A percentile compares a stretch with the other conserved stretches of the same genome.
Evolutionary conservation across 2,888 invertebrate species (phyloP).

Genomic region (Hypomecis punctinalis): DNA sequence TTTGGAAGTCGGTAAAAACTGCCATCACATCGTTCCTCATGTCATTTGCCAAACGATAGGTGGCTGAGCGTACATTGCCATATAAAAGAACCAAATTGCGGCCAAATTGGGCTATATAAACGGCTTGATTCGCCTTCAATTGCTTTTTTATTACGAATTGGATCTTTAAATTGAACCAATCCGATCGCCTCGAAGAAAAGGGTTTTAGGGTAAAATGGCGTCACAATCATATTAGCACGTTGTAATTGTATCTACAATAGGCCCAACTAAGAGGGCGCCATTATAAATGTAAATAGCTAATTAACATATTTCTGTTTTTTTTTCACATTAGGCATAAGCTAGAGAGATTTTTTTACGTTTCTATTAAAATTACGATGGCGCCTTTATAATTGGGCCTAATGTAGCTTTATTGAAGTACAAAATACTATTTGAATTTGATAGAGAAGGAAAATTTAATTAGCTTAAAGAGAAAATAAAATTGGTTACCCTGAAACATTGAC

Average conservation of each 20-base stretch:
- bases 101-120: constrained; percentile 50
- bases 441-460: no score
- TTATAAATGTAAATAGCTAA: no score
- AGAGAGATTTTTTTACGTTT: no score
- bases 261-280: no score
- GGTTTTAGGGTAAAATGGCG: constrained; percentile 6
- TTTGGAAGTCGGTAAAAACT: no score
- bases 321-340: no score
- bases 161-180: constrained; percentile 34
- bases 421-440: no score
- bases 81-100: constrained; percentile 52
- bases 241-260: constrained; percentile 6
- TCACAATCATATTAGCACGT: constrained; percentile 1
- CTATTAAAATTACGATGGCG: no score
- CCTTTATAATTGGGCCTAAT: no score
- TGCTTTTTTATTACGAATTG: constrained; percentile 44
- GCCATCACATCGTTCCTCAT: constrained; percentile 23
- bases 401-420: no score
- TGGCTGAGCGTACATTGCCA: constrained; percentile 51
- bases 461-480: neutral
- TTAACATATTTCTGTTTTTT: no score
- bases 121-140: constrained; percentile 52
- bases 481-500: neutral
- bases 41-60: constrained; percentile 50
- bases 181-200: constrained; percentile 15